Percentiles rank a stretch among this genome's conserved stretches.
Evolutionary conservation across 30 jellyfish, hydroid and myxozoan species (phyloP).

Genomic region (Hydra vulgaris): DNA sequence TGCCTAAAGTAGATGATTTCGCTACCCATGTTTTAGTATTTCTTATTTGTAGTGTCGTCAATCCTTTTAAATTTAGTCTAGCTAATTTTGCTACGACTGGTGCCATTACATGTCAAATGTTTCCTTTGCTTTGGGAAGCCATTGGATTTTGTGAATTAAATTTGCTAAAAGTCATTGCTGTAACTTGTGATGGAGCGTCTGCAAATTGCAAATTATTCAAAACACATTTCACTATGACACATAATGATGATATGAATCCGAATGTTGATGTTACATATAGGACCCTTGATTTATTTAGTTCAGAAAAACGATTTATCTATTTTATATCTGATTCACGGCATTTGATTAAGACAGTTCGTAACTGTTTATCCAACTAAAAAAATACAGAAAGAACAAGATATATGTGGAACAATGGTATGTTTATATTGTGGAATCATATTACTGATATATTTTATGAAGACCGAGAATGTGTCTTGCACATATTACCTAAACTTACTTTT

Average conservation of each 20-base stretch:
- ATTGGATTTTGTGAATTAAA: conserved; percentile 28
- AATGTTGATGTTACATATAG: conserved; percentile 36
- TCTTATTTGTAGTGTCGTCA: no score
- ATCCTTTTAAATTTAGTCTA: no score
- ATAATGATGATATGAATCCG: conserved; percentile 15
- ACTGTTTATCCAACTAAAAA: conserved; percentile 32
- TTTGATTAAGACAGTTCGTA: conserved; percentile 37
- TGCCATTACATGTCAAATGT: no score
- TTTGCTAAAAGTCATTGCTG: conserved; percentile 39
- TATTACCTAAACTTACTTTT: conserved; percentile 41
- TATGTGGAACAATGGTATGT: conserved; percentile 74
- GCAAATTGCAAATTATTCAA: conserved; percentile 27
- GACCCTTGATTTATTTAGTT: conserved; percentile 20
- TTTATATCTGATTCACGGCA: no score
- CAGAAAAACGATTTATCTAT: conserved; percentile 19
- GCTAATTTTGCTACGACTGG: no score
- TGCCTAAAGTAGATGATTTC: no score
- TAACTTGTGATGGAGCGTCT: conserved; percentile 65
- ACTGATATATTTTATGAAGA: conserved; percentile 32
- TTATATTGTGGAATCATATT: conserved; percentile 38
- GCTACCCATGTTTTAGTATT: no score
- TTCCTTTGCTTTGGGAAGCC: no score
- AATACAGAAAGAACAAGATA: conserved; percentile 35
- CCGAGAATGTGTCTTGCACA: conserved; percentile 39
- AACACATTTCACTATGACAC: conserved; percentile 14